These are phyloP conservation scores for Cottus gobio DNA, from an alignment of 2,113 vertebrate genomes.

Conservation along the genomic window DNA sequence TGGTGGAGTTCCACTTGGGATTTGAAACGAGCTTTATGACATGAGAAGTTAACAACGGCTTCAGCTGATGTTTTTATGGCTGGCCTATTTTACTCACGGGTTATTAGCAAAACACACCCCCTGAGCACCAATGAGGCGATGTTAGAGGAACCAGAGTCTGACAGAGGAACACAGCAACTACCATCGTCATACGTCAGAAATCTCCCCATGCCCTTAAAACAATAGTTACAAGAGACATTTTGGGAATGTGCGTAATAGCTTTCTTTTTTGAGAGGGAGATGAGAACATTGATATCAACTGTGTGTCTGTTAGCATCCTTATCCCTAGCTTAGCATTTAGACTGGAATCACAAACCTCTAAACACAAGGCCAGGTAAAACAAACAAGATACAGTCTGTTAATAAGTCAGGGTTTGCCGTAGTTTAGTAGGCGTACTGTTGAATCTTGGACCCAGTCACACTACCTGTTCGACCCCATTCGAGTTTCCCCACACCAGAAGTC, in stretches of 20 bases:
- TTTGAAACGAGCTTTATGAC: constrained; percentile 54
- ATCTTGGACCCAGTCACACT: not conserved
- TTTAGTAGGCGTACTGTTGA: not conserved
- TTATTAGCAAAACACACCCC: constrained; percentile 46
- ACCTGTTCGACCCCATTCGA: not conserved
- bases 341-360: not conserved
- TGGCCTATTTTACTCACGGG: constrained; percentile 54
- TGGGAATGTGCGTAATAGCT: not conserved
- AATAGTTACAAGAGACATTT: not conserved
- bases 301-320: not conserved
- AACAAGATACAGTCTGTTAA: not conserved
- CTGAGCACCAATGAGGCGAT: not conserved
- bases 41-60: constrained; percentile 57
- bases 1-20: constrained; percentile 43
- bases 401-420: not conserved
- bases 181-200: not conserved
- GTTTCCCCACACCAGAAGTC: too few relatives aligned
- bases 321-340: not conserved
- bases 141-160: constrained; percentile 7
- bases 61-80: constrained; percentile 59
- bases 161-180: constrained; percentile 3
- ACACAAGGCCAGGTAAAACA: not conserved
- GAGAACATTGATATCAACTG: not conserved
- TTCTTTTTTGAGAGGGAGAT: not conserved
- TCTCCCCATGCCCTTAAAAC: not conserved